Percentiles rank a stretch among this genome's conserved stretches.
These are phyloP conservation scores for Rhinoderma darwinii DNA, from an alignment of 2,113 vertebrate species.

Conservation along the genomic window DNA sequence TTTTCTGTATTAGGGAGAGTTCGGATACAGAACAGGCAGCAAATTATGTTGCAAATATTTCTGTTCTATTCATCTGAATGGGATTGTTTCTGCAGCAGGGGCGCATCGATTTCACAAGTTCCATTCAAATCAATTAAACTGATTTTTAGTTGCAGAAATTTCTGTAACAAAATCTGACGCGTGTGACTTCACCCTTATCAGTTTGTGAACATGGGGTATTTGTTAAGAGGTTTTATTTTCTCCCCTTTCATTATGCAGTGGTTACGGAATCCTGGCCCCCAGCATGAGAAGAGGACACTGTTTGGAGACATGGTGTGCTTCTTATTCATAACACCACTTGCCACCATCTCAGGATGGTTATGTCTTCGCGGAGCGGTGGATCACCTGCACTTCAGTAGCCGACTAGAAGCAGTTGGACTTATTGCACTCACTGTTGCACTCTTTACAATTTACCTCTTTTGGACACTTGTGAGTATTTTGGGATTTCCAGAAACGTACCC, in stretches of 20 bases:
- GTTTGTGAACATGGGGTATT: not conserved
- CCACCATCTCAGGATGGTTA: constrained; percentile 80
- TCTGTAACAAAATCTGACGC: too few relatives aligned
- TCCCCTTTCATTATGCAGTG: constrained; percentile 71
- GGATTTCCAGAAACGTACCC: not conserved
- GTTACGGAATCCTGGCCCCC: constrained; percentile 79
- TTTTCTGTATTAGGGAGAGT: not conserved
- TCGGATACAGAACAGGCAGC: too few relatives aligned
- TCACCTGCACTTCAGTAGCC: constrained; percentile 83
- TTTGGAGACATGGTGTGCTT: constrained; percentile 84
- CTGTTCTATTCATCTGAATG: too few relatives aligned
- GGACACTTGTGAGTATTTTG: constrained; percentile 79
- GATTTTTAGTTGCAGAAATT: too few relatives aligned
- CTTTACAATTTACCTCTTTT: constrained; percentile 86
- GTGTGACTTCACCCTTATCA: too few relatives aligned
- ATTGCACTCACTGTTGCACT: constrained; percentile 84
- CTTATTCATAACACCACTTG: constrained; percentile 81
- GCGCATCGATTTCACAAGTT: too few relatives aligned
- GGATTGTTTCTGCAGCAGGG: too few relatives aligned
- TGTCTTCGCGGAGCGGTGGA: constrained; percentile 81
- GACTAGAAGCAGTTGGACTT: constrained; percentile 81
- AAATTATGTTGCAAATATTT: too few relatives aligned
- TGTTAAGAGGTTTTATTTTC: not conserved
- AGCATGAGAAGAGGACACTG: constrained; percentile 79
- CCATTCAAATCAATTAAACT: not conserved